A percentile compares a stretch with the other conserved stretches of the same genome.
Conservation (phyloP, 2,797 vertebrate genomes). For the Gambusia yucatana region DNA sequence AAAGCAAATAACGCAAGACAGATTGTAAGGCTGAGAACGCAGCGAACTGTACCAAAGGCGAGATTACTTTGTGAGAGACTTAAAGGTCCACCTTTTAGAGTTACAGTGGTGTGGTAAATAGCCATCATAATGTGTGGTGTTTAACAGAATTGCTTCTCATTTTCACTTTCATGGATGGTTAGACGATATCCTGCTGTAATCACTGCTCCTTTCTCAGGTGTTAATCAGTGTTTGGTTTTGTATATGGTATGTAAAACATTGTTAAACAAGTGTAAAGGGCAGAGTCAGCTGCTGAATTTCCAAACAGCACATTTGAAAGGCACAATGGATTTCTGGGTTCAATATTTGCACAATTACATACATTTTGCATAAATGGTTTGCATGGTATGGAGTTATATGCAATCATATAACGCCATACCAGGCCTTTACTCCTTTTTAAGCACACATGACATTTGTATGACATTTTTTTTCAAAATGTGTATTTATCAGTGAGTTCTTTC, state of each 20-base stretch:
- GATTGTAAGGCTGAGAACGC: conserved; percentile 65
- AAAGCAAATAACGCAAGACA: conserved; percentile 66
- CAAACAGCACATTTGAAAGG: conserved; percentile 55
- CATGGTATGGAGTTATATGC: conserved; percentile 46
- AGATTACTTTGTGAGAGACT: conserved; percentile 79
- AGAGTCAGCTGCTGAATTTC: conserved; percentile 53
- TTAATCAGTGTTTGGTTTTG: conserved; percentile 74
- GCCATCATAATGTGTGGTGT: conserved; percentile 73
- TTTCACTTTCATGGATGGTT: conserved; percentile 82
- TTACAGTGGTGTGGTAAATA: conserved; percentile 77
- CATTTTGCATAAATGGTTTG: conserved; percentile 54
- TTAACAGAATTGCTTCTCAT: conserved; percentile 77
- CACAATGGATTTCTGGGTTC: conserved; percentile 39
- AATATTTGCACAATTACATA: conserved; percentile 40
- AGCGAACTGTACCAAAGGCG: conserved; percentile 72
- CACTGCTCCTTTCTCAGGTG: conserved; percentile 71
- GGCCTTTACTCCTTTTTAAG: conserved; percentile 24
- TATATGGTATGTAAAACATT: conserved; percentile 70
- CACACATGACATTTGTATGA: conserved; percentile 25
- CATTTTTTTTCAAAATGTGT: conserved; percentile 14
- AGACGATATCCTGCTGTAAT: conserved; percentile 63
- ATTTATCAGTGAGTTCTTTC: conserved; percentile 38
- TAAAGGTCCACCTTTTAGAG: conserved; percentile 72
- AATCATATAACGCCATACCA: conserved; percentile 28
- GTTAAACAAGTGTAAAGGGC: conserved; percentile 75